Base-by-base conservation (phyloP, 2,888 invertebrate species). In the Steinernema hermaphroditum region DNA sequence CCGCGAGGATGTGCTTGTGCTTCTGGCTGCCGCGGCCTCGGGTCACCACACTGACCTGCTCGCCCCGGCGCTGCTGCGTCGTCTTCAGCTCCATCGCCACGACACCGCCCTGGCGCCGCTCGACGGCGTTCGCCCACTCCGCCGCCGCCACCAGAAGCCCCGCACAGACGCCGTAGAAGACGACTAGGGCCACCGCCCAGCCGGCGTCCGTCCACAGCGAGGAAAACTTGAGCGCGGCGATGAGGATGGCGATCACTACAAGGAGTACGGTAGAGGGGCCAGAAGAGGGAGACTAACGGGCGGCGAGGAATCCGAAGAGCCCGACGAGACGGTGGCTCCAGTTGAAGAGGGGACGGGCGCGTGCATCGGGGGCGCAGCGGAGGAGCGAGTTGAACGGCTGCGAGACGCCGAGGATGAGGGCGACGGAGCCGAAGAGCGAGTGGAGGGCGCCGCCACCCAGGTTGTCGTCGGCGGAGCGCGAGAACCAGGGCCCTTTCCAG, bases 261-360 rank as follows among this genome's bases (percentile, higher is more conserved):
- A 62, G 37, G 37, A 12, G 4, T 32, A 46, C 16, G 46, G 12
- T 27, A 62, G n/a, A n/a, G 37, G 37, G 37, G 12, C 37, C 37
- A 12, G 37, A 37, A 37, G 37, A 12, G 37, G 37, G 12, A 12
- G 16, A 34, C 29, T 34, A 9, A 72, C 72, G 50, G 9, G 73
- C 73, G 46, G 50, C 29, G 22, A 73, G n/a, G n/a, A 44, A 24
- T 4, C 71, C 57, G 37, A 72, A 14, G 9, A 73, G 54, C 12
- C 73, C 73, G 41, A 68, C 19, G 27, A 34, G n/a, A 1, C 73
- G 70, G 32, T 78, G 78, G n/a, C 74, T 37, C 37, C 69, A 46
- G 71, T 78, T 78, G 75, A 78, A 78, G 24, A 78, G 24, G 6
- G 74, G 74, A 24, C 78, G 72, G 24, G 73, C 69, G 2, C 75